Evolutionary conservation across 1,140 invertebrate genomes (phyloP).

Genomic region (Brachionus manjavacas): DNA sequence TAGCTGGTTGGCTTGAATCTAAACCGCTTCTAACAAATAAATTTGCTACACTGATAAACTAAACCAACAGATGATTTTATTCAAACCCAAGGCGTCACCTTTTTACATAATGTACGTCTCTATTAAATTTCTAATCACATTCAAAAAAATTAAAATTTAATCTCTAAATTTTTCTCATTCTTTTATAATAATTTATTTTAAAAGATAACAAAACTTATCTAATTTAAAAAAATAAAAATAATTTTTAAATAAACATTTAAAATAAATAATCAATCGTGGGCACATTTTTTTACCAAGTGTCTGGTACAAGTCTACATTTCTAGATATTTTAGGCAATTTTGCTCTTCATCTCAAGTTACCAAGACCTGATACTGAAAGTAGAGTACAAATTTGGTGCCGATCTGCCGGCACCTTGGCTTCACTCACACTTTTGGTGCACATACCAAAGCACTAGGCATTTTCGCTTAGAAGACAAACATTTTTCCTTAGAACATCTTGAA

Average conservation of each 20-base stretch:
- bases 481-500: background rate
- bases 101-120: slow-evolving; percentile 11
- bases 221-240: background rate
- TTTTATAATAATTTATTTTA: slow-evolving; percentile 38
- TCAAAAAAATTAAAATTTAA: slow-evolving; percentile 6
- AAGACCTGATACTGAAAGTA: background rate
- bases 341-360: background rate
- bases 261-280: slow-evolving; percentile 3
- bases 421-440: background rate
- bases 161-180: background rate
- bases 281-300: background rate
- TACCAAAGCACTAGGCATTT: background rate
- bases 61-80: slow-evolving; percentile 28
- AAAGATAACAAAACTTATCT: slow-evolving; percentile 23
- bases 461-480: background rate
- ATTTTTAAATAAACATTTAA: slow-evolving; percentile 15
- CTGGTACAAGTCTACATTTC: background rate
- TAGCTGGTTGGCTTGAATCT: background rate
- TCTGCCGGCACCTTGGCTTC: background rate
- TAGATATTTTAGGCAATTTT: background rate
- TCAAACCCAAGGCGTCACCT: slow-evolving; percentile 13
- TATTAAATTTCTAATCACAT: slow-evolving; percentile 33
- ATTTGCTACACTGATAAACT: background rate
- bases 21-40: background rate
- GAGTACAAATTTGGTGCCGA: background rate